Base-by-base conservation (phyloP, 2,888 invertebrate species). In the Rhingia campestris region DNA sequence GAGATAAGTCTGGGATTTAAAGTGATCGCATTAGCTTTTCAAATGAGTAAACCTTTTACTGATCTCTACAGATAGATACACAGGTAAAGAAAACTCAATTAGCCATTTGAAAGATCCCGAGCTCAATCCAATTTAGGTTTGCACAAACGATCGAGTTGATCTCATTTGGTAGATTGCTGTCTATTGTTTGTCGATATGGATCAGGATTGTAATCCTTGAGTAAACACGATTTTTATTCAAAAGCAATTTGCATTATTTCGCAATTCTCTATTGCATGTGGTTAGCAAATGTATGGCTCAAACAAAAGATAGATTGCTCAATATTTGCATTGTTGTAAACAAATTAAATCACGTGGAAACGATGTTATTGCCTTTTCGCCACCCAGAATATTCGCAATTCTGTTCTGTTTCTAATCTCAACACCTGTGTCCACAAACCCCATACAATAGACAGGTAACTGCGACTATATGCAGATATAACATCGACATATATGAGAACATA, bases 11-110 rank as follows among this genome's bases (percentile, higher is more conserved):
- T 7, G 45, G 33, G 61, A 51, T 53, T 84, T 53, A 73, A 86
- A 86, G 51, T 86, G 86, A 87, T 86, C 87, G 85, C 85, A 86
- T 87, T 87, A 82, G 80, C 63, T 84, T 84, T 86, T 80, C 82
- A 87, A 86, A 82, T 80, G 86, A 87, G 75, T 76, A 76, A 79
- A 81, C 80, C 75, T 64, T 76, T 59, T 51, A 58, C 59, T 51
- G 77, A 82, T 81, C 72, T 73, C 59, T 47, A 30, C 81, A 67
- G 75, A 69, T 35, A 67, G 37, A 76, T 61, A 47, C 43, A 10
- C 49, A 66, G 49, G 51, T 51, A 51, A n/a, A 79, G 54, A 73
- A 74, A 84, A 80, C 84, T 80, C 84, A 79, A 84, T 84, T 80
- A 80, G 84, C 69, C 54, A 80, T 75, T 79, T 58, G 54, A 56